These are phyloP conservation scores for Aurelia coerulea DNA, from an alignment of 30 jellyfish, hydroid and myxozoan species.

Conservation along the genomic window DNA sequence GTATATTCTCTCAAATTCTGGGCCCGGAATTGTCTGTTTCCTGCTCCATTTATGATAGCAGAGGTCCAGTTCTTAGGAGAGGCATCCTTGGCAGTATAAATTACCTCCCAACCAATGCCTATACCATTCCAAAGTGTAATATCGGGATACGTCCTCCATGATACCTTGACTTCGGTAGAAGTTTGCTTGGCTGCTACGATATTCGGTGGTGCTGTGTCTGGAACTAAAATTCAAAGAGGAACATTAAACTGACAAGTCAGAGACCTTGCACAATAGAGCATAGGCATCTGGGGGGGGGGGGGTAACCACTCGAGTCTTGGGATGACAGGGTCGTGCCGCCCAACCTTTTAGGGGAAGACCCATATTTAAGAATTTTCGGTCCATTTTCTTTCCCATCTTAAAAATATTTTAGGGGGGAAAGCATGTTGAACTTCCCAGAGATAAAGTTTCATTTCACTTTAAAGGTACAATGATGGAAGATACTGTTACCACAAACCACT, in stretches of 20 bases:
- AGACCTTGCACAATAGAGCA: no score
- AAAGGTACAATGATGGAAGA: no score
- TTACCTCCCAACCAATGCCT: constrained; percentile 17
- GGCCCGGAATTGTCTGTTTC: constrained; percentile 22
- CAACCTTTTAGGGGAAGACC: no score
- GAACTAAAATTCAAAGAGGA: constrained; percentile 7
- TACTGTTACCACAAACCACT: no score
- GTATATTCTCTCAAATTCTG: constrained; percentile 14
- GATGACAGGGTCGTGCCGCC: no score
- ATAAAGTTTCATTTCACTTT: no score
- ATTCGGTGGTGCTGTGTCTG: constrained; percentile 35
- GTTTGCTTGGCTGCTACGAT: constrained; percentile 1
- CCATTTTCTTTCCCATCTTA: no score
- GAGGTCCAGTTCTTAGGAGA: constrained; percentile 12
- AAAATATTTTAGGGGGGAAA: no score
- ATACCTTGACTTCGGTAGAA: constrained; percentile 12
- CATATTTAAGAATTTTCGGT: no score
- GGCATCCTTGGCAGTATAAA: constrained; percentile 25
- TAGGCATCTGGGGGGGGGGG: no score
- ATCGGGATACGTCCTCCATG: not conserved
- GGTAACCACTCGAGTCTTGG: no score
- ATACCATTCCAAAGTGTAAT: constrained; percentile 26
- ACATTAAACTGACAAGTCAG: not conserved
- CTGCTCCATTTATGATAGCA: not conserved
- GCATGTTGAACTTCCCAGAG: no score